Percentiles rank a stretch among this genome's conserved stretches.
Conservation (phyloP, 2,888 invertebrate species). For the Zaprionus obscuricornis region DNA sequence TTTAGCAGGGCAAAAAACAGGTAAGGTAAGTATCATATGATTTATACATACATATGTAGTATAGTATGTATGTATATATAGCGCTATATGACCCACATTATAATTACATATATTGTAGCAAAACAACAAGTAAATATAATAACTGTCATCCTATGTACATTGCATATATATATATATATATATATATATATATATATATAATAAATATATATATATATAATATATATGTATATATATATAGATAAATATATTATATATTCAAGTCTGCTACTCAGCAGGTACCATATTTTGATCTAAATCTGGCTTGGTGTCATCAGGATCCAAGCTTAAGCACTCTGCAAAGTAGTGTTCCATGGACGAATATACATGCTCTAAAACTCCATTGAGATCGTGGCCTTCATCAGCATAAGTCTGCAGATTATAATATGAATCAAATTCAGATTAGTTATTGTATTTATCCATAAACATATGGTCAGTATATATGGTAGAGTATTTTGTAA, state of each 20-base stretch:
- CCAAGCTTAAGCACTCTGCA: constrained; percentile 94
- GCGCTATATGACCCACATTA: constrained; percentile 29
- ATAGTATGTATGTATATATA: constrained; percentile 20
- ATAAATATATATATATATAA: no score
- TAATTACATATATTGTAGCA: constrained; percentile 22
- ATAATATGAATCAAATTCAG: no score
- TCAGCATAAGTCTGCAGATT: constrained; percentile 93
- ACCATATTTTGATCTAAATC: constrained; percentile 83
- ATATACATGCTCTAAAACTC: constrained; percentile 95
- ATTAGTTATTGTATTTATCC: no score
- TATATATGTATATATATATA: no score
- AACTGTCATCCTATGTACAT: no score
- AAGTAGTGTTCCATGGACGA: constrained; percentile 97
- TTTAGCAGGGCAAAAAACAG: no score
- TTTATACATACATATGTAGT: constrained; percentile 16
- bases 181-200: no score
- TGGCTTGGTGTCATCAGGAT: constrained; percentile 89
- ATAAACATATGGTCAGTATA: no score
- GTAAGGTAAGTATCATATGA: constrained; percentile 25
- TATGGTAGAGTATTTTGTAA: no score
- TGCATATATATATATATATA: no score
- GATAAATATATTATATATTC: constrained; percentile 22
- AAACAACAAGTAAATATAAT: constrained; percentile 30
- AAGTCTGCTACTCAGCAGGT: constrained; percentile 76
- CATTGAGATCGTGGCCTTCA: constrained; percentile 93